Base-by-base conservation (phyloP, 2,797 vertebrate genomes). In the Cynodonichthys magdalenae region DNA sequence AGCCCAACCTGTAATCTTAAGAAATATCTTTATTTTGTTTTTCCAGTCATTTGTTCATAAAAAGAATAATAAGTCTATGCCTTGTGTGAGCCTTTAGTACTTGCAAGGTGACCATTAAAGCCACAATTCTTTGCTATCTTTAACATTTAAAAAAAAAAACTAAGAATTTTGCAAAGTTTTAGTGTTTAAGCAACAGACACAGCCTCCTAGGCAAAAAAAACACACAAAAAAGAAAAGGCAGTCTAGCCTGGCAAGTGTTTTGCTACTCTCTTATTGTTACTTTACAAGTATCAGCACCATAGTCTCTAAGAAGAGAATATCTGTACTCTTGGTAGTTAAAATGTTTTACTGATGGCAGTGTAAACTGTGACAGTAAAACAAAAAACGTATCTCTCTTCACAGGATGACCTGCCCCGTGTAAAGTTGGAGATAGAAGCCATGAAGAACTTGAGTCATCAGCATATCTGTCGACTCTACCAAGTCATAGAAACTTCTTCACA, bases 371-470 rank as follows among this genome's bases (percentile, higher is more conserved):
- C 10, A 14, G 3, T 12, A 12, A 36, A 36, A 9, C 10, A 8
- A 36, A 31, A 31, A 4, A 5, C 29, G 10, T 10, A 31, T 46
- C 9, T 8, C 12, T 50, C 2, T 56, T 15, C 17, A 12, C 74
- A 98, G 96, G 96, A 94, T 59, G 97, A 98, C 67, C 91, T 99
- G 69, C 96, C 96, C 8, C 93, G 96, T 41, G 90, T 99, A 59
- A 96, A 98, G 85, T 84, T 91, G 5, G 97, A 99, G 89, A 98
- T 98, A 0, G 95, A 97, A 41, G 97, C 97, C 31, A 94, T 98
- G 95, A 99, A 97, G 87, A 96, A 92, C 74, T 88, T 99, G 20
- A 95, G 94, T 77, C 97, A 99, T 66, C 97, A 98, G 69, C 95
- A 98, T 20, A 85, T 99, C 70, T 99, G 96, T 79, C 94, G 77